Percentiles rank a stretch among this genome's conserved stretches.
phyloP scores from a whole-genome alignment of 2,797 vertebrate species.

The Malacoraja senta region DNA sequence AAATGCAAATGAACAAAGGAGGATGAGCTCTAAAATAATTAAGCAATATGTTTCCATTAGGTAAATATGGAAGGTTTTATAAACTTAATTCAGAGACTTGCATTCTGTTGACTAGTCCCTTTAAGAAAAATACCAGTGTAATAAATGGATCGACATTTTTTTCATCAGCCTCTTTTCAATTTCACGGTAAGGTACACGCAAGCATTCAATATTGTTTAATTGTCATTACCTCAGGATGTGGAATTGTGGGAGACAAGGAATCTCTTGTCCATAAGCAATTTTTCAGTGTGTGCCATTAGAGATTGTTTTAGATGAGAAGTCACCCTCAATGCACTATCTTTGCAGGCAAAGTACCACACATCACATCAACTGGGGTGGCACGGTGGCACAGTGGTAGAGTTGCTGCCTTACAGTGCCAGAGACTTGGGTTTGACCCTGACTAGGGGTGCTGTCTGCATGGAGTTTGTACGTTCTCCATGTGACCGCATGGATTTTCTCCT shows the following conservation, averaged over 20 bases:
- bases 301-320: neutral
- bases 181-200: neutral
- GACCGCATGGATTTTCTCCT: no score
- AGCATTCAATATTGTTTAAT: neutral
- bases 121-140: neutral
- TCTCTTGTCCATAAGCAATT: neutral
- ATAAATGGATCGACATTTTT: neutral
- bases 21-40: neutral
- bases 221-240: neutral
- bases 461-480: no score
- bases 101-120: neutral
- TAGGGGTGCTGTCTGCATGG: no score
- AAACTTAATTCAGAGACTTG: neutral
- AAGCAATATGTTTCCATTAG: neutral
- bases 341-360: neutral
- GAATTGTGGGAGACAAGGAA: neutral
- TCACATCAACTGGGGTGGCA: neutral
- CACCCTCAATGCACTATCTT: neutral
- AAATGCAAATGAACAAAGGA: neutral
- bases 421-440: no score
- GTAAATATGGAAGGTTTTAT: neutral
- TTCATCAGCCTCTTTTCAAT: neutral
- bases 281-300: neutral
- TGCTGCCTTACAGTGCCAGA: no score
- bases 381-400: no score